Conservation (phyloP, 2,888 invertebrate genomes). For the Coleophora deauratella region DNA sequence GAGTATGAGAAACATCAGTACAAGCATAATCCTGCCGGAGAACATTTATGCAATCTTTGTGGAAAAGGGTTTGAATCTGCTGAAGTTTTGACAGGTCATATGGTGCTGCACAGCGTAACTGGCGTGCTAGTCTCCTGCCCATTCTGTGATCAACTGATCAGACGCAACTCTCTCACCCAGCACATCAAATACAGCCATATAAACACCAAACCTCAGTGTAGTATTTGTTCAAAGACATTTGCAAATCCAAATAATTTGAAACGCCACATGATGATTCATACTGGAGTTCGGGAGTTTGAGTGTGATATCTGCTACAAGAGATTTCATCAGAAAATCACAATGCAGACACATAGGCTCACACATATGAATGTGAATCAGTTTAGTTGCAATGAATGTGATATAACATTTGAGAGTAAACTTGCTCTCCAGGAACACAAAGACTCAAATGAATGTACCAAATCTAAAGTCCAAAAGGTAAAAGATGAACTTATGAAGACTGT, state of each 20-base stretch:
- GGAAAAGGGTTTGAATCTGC: conserved; percentile 63
- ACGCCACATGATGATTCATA: conserved; percentile 68
- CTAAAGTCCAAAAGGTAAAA: conserved; percentile 44
- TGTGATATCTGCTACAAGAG: conserved; percentile 62
- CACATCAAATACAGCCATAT: conserved; percentile 66
- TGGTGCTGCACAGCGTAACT: conserved; percentile 50
- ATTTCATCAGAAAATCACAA: conserved; percentile 65
- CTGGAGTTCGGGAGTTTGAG: conserved; percentile 55
- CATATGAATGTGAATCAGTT: conserved; percentile 53
- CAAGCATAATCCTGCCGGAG: conserved; percentile 52
- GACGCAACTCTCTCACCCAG: conserved; percentile 53
- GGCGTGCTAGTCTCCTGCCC: conserved; percentile 51
- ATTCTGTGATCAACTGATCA: conserved; percentile 53
- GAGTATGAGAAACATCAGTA: conserved; percentile 60
- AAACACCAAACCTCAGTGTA: conserved; percentile 56
- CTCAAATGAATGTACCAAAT: conserved; percentile 38
- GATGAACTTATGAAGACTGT: conserved; percentile 60
- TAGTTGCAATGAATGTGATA: conserved; percentile 50
- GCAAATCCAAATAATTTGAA: conserved; percentile 66
- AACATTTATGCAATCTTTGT: conserved; percentile 56
- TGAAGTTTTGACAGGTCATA: conserved; percentile 61
- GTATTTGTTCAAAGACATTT: conserved; percentile 58
- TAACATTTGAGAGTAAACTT: conserved; percentile 41
- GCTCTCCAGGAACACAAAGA: conserved; percentile 38
- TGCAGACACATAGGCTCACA: conserved; percentile 64